Conservation (phyloP, 2,888 invertebrate species). For the Leptinotarsa peninsularis region DNA sequence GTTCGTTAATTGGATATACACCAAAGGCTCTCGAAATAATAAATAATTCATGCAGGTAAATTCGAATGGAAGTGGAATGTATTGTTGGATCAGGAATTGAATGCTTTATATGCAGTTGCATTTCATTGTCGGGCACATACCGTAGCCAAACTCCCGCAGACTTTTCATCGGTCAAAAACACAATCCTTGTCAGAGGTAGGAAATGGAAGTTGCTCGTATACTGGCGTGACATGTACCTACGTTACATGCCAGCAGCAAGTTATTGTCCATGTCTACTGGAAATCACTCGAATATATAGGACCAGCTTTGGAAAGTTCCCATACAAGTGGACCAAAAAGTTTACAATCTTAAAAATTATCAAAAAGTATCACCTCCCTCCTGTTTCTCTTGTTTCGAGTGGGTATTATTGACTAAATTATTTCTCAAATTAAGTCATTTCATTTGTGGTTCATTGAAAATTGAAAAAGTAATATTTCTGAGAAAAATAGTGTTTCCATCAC, state of each 20-base stretch:
- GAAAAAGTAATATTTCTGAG: no score
- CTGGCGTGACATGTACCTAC: constrained; percentile 25
- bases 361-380: no score
- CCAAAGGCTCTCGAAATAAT: constrained; percentile 34
- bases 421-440: no score
- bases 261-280: neutral
- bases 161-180: constrained; percentile 42
- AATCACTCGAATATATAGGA: no score
- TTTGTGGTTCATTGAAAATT: no score
- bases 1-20: constrained; percentile 33
- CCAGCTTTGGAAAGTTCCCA: no score
- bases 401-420: no score
- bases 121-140: constrained; percentile 39
- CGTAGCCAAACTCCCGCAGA: constrained; percentile 36
- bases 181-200: constrained; percentile 38
- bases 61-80: constrained; percentile 32
- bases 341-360: no score
- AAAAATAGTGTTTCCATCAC: no score
- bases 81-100: constrained; percentile 40
- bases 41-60: constrained; percentile 37
- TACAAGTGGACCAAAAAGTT: no score
- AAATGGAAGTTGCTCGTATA: constrained; percentile 35
- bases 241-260: neutral
- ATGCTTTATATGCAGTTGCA: constrained; percentile 37
- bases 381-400: no score